Conservation (phyloP, 2,888 invertebrate genomes). For the Lycophotia porphyrea region DNA sequence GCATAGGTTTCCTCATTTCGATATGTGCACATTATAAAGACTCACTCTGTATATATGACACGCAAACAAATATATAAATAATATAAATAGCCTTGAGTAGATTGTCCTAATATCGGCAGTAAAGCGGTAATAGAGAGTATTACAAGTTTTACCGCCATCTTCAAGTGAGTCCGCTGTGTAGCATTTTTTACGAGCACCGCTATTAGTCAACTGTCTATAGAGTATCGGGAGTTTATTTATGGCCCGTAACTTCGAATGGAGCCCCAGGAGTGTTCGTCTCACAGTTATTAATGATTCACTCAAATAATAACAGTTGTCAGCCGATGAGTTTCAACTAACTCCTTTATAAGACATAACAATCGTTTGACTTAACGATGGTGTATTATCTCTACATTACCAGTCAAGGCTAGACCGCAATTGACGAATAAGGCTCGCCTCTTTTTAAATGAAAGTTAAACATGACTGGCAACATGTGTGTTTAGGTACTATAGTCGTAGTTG, state of each 20-base stretch:
- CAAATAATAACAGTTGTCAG: background rate
- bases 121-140: slow-evolving; percentile 17
- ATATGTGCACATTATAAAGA: no score
- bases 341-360: background rate
- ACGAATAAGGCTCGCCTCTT: background rate
- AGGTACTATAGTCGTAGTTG: background rate
- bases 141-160: slow-evolving; percentile 12
- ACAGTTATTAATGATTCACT: slow-evolving; percentile 26
- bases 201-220: slow-evolving; percentile 45
- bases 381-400: background rate
- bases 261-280: slow-evolving; percentile 22
- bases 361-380: background rate
- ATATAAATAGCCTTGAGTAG: background rate
- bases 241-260: slow-evolving; percentile 23
- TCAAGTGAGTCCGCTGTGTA: slow-evolving; percentile 12
- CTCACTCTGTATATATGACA: no score
- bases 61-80: slow-evolving; percentile 3
- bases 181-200: slow-evolving; percentile 37
- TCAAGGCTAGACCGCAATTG: background rate
- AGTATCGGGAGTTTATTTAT: slow-evolving; percentile 48
- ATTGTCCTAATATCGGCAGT: slow-evolving; percentile 11
- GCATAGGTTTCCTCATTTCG: no score
- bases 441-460: background rate
- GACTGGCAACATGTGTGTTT: background rate
- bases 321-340: background rate